Percentiles rank a stretch among this genome's conserved stretches.
These are phyloP conservation scores for Dipodomys stephensi DNA, from an alignment of 2,113 vertebrate species.

Conservation along the genomic window DNA sequence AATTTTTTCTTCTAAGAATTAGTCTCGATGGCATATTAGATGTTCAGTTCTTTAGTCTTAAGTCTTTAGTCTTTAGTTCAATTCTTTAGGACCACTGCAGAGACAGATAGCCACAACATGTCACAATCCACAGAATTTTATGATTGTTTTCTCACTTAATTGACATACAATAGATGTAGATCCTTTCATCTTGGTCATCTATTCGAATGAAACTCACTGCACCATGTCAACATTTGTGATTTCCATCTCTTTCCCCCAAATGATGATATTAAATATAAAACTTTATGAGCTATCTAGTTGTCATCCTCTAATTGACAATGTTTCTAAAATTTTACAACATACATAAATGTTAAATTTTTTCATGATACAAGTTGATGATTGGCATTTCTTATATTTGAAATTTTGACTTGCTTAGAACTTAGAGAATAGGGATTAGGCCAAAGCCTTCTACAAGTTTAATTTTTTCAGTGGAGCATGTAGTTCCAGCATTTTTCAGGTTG, in stretches of 20 bases:
- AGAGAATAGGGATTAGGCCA: conserved; percentile 20
- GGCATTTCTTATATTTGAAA: conserved; percentile 17
- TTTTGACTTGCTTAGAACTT: neutral
- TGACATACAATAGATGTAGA: neutral
- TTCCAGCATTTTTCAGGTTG: no score
- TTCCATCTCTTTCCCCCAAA: neutral
- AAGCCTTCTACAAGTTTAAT: conserved; percentile 66
- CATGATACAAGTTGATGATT: neutral
- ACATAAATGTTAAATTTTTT: neutral
- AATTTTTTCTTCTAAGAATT: neutral
- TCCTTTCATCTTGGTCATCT: neutral
- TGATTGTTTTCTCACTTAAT: neutral
- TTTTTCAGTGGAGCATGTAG: conserved; percentile 5
- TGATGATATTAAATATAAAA: neutral
- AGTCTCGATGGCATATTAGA: neutral
- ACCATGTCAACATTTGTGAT: neutral
- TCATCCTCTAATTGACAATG: neutral
- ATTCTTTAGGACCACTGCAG: neutral
- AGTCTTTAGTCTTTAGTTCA: no score
- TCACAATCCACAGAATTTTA: neutral
- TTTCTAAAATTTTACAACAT: neutral
- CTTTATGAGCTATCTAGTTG: neutral
- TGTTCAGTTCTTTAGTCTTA: neutral
- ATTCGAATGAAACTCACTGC: neutral
- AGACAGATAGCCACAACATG: neutral